Percentiles rank a stretch among this genome's conserved stretches.
These are phyloP conservation scores for Petromus typicus DNA, from an alignment of 2,113 vertebrate species.

Conservation along the genomic window DNA sequence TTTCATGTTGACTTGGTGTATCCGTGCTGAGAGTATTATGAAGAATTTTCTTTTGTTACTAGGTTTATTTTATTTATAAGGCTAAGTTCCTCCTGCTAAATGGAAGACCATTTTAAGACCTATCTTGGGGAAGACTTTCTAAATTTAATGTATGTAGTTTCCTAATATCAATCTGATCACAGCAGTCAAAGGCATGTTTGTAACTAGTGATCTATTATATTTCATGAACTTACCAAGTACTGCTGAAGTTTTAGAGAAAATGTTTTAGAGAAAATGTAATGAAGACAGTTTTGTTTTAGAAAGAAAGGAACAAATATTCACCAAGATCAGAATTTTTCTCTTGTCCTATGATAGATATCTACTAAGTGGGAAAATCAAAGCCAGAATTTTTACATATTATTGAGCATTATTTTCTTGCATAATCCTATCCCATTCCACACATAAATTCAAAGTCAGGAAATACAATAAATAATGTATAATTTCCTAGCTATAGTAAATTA, in stretches of 20 bases:
- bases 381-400: slow-evolving; percentile 13
- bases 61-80: not conserved
- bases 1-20: slow-evolving; percentile 21
- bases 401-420: not conserved
- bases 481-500: not conserved
- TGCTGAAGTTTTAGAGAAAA: not conserved
- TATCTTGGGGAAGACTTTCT: not conserved
- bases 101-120: not conserved
- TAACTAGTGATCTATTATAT: not conserved
- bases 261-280: not conserved
- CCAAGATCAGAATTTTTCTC: not conserved
- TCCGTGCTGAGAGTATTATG: not conserved
- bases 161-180: not conserved
- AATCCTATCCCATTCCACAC: not conserved
- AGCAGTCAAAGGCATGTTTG: not conserved
- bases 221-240: not conserved
- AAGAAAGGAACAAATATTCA: not conserved
- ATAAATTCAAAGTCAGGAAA: not conserved
- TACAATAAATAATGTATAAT: not conserved
- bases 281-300: not conserved
- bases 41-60: slow-evolving; percentile 15
- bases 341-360: not conserved
- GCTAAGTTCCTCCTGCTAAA: slow-evolving; percentile 10
- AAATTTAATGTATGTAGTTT: slow-evolving; percentile 16
- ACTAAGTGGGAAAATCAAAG: not conserved